A percentile compares a stretch with the other conserved stretches of the same genome.
These are phyloP conservation scores for Gorsachius goisagi DNA, from an alignment of 2,113 vertebrate species.

Conservation along the genomic window DNA sequence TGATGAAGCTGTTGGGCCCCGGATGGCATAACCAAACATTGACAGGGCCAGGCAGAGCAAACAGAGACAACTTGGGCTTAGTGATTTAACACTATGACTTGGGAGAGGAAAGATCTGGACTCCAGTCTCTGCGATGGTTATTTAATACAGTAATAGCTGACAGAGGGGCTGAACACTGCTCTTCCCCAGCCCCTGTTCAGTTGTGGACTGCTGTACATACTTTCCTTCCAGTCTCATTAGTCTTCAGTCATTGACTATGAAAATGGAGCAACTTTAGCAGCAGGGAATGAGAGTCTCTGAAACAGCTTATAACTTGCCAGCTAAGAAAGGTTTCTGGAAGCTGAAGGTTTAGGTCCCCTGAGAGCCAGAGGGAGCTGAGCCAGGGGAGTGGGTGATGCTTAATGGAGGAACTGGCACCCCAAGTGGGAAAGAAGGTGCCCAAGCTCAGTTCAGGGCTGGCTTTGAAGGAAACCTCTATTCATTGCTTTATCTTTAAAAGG, in stretches of 20 bases:
- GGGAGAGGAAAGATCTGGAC: neutral
- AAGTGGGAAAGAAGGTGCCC: neutral
- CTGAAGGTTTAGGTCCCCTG: rapidly evolving
- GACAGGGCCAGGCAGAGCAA: neutral
- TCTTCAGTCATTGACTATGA: neutral
- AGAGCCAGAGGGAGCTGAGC: neutral
- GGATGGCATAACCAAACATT: neutral
- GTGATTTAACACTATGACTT: neutral
- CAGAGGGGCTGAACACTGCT: neutral
- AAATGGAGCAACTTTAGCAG: neutral
- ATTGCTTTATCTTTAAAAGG: neutral
- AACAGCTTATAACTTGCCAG: neutral
- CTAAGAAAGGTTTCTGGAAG: neutral
- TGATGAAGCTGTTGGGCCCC: rapidly evolving
- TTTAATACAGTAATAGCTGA: neutral
- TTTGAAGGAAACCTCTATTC: neutral
- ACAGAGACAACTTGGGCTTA: neutral
- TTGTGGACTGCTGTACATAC: neutral
- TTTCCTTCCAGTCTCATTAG: neutral
- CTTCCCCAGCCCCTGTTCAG: neutral
- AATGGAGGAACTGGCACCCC: neutral
- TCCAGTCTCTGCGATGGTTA: neutral
- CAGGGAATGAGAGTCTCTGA: neutral
- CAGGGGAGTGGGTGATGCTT: neutral
- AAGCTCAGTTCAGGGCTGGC: neutral